Evolutionary conservation across 2,797 vertebrate genomes (phyloP).

Genomic region (Cynopterus sphinx): DNA sequence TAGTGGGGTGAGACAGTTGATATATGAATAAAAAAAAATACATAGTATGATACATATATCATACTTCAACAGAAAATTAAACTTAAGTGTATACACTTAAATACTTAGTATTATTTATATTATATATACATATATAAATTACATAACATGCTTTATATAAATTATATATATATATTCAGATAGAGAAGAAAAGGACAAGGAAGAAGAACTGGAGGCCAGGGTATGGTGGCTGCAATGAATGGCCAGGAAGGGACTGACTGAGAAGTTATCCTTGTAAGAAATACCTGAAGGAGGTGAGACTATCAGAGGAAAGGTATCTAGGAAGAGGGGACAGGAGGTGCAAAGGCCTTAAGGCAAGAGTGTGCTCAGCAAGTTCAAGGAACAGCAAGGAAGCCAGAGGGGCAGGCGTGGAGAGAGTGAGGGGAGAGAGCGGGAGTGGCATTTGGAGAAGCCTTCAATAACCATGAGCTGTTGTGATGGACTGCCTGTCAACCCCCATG

Average conservation of each 20-base stretch:
- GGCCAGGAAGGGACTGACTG: neutral
- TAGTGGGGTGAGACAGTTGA: neutral
- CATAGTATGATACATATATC: rapidly evolving
- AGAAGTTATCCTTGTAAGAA: neutral
- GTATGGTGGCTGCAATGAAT: neutral
- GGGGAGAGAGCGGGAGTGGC: neutral
- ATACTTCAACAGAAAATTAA: neutral
- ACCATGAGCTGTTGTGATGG: neutral
- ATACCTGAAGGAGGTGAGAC: neutral
- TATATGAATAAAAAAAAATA: neutral
- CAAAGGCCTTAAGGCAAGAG: neutral
- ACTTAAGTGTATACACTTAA: neutral
- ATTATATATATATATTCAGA: neutral
- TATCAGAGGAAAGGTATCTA: neutral
- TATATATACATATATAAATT: neutral
- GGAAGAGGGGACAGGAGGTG: neutral
- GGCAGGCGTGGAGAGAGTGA: neutral
- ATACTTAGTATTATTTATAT: neutral
- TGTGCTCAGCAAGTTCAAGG: neutral
- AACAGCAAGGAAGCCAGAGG: neutral
- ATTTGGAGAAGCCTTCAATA: neutral
- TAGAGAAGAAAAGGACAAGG: neutral
- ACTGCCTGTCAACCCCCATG: neutral
- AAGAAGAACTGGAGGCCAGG: neutral
- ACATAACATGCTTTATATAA: neutral